A percentile compares a stretch with the other conserved stretches of the same genome.
phyloP scores from a whole-genome alignment of 2,113 vertebrate genomes.

The Apodemus speciosus region DNA sequence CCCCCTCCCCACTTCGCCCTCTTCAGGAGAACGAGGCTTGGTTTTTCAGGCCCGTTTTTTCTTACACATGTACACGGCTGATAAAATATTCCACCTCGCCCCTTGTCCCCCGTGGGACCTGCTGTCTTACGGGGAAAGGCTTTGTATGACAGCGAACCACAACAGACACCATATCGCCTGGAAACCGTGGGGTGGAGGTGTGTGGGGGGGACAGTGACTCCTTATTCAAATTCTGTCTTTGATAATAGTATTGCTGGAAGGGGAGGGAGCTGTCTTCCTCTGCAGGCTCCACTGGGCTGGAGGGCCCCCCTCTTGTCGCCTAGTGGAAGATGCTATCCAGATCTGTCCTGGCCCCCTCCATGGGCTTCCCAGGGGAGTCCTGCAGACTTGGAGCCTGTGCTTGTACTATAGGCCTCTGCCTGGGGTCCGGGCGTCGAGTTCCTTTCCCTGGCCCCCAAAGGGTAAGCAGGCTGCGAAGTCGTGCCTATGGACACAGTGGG shows the following conservation, averaged over 20 bases:
- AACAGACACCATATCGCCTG: conserved; percentile 82
- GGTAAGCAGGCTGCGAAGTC: neutral
- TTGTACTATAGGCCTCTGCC: neutral
- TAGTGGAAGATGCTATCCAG: neutral
- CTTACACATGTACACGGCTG: conserved; percentile 86
- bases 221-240: neutral
- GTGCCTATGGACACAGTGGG: neutral
- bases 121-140: conserved; percentile 78
- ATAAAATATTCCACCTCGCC: conserved; percentile 85
- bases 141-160: conserved; percentile 83
- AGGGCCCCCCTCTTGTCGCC: neutral
- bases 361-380: neutral
- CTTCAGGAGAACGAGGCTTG: conserved; percentile 74
- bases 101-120: conserved; percentile 83
- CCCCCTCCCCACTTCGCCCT: conserved; percentile 30
- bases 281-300: neutral
- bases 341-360: neutral
- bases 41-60: conserved; percentile 79
- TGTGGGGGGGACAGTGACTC: neutral
- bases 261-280: neutral
- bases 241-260: neutral
- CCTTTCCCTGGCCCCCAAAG: neutral
- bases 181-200: conserved; percentile 61
- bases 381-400: neutral
- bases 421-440: neutral